Evolutionary conservation across 2,113 vertebrate species (phyloP).

Genomic region (Cyphomyrus discorhynchus): DNA sequence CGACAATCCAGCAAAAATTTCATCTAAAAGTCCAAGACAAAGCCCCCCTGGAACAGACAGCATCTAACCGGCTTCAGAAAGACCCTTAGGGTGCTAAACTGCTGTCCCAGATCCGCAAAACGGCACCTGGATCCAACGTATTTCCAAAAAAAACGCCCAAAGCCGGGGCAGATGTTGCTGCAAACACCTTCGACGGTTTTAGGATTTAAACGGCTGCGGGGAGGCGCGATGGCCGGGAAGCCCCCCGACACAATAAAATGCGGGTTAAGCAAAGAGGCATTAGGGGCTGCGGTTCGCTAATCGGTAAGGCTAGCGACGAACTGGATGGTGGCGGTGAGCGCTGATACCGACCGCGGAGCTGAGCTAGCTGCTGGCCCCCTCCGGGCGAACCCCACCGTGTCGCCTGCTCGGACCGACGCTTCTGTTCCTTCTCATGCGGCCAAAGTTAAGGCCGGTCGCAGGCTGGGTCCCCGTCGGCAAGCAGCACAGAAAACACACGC

Average conservation of each 20-base stretch:
- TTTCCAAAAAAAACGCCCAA: constrained; percentile 32
- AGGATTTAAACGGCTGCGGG: neutral
- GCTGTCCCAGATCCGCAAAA: neutral
- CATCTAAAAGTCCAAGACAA: neutral
- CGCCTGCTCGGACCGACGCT: constrained; percentile 40
- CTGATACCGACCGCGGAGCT: neutral
- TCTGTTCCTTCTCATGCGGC: constrained; percentile 36
- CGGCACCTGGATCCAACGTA: neutral
- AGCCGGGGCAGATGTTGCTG: neutral
- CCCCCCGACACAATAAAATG: neutral
- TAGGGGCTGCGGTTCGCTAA: neutral
- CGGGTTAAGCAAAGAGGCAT: neutral
- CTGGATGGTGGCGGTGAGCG: too few relatives aligned
- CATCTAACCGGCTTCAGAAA: neutral
- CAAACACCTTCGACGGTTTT: neutral
- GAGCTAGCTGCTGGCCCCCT: neutral
- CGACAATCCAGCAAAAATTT: constrained; percentile 53
- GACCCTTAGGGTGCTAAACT: neutral
- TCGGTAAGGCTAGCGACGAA: neutral
- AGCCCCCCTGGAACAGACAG: constrained; percentile 23
- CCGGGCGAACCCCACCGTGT: neutral
- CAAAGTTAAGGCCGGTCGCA: constrained; percentile 11
- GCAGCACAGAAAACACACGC: neutral
- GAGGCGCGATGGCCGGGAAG: neutral
- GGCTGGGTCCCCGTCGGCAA: neutral